These are phyloP conservation scores for Papilio polyxenes DNA, from an alignment of 1,140 invertebrate species.

Conservation along the genomic window DNA sequence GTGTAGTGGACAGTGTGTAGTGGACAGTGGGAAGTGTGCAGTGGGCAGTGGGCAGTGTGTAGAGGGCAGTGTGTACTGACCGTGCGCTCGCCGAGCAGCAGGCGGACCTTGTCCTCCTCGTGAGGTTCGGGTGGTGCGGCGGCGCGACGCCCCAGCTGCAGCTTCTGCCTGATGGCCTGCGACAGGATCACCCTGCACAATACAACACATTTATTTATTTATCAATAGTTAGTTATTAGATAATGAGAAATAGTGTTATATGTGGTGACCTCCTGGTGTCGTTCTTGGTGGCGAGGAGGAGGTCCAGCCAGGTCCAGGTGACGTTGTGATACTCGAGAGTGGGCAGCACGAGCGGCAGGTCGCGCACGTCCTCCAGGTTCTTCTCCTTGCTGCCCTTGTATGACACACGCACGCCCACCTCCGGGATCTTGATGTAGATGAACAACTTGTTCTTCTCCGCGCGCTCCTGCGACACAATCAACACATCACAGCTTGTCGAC, in stretches of 20 bases:
- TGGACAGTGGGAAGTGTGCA: too few species aligned
- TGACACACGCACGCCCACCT: slow-evolving; percentile 97
- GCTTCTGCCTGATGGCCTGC: slow-evolving; percentile 97
- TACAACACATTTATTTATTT: neutral
- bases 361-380: slow-evolving; percentile 97
- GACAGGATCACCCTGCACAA: slow-evolving; percentile 88
- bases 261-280: slow-evolving; percentile 86
- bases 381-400: slow-evolving; percentile 99
- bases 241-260: neutral
- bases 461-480: slow-evolving; percentile 84
- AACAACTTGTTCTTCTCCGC: slow-evolving; percentile 99
- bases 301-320: slow-evolving; percentile 99
- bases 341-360: slow-evolving; percentile 96
- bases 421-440: slow-evolving; percentile 98
- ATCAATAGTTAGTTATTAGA: neutral
- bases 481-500: too few species aligned
- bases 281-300: slow-evolving; percentile 96
- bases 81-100: slow-evolving; percentile 90
- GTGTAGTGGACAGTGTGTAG: too few species aligned
- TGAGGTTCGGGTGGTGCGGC: slow-evolving; percentile 88
- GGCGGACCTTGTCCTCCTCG: slow-evolving; percentile 96
- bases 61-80: too few species aligned
- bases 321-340: slow-evolving; percentile 99
- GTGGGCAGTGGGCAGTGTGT: too few species aligned
- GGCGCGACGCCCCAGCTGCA: slow-evolving; percentile 90